Evolutionary conservation across 2,113 vertebrate genomes (phyloP), one percentile per base, ranked within the genome.

Genomic region (Cyprinodon brontotheroides): DNA sequence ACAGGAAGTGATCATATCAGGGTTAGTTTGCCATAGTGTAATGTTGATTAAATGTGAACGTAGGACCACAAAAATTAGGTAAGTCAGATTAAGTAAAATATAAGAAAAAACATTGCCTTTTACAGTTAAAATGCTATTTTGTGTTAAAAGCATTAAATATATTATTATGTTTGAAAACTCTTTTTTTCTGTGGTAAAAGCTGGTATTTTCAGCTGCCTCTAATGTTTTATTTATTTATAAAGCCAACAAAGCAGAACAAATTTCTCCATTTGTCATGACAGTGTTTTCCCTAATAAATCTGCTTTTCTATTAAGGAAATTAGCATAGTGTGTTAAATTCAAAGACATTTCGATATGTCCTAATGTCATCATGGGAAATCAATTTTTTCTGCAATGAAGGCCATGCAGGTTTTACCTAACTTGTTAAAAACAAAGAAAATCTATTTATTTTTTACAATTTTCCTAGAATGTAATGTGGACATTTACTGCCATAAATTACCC

Each of bases 311-410:
- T 68, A 5, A 0, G 11, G 9, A 48, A 20, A 61, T 37, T 0
- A 61, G 57, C 12, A 47, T 29, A 12, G 15, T 59, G 50, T 17
- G 40, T n/a, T 39, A 59, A 69, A 69, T 69, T n/a, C 14, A 40
- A 68, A 68, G 50, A 59, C 37, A 40, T 68, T 38, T 48, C 4
- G 65, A 68, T 20, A 9, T 68, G 47, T 47, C 15, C 13, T 68
- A 68, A 68, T 68, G 47, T 48, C 20, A 13, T 41, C 59, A 15
- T 59, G 20, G 11, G 20, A 3, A 60, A 70, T 59, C 4, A 4
- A 11, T 17, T 17, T 48, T 15, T n/a, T 15, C 10, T 37, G 5
- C 11, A 4, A 37, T 36, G 1, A 20, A 60, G n/a, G 10, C 50
- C 6, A 22, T 70, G 6, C 20, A 39, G 22, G 40, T 15, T 13